Evolutionary conservation across 2,113 vertebrate species (phyloP).

Genomic region (Rhizomys pruinosus): DNA sequence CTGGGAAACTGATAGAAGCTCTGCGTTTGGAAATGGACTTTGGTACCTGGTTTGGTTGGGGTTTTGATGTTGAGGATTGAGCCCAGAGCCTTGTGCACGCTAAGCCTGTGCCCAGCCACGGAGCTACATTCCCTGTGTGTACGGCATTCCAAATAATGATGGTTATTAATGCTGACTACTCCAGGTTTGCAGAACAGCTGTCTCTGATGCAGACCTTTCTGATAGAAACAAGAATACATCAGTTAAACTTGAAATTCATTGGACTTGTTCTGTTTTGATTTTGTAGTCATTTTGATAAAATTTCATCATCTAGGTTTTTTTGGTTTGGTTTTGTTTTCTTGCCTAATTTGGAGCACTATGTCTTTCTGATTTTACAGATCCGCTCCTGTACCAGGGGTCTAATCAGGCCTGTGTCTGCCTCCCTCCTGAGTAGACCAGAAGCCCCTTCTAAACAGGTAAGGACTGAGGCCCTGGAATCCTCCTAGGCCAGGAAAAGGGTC

Average conservation of each 20-base stretch:
- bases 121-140: neutral
- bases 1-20: neutral
- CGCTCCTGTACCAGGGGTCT: slow-evolving; percentile 86
- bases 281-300: neutral
- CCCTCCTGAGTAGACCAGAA: slow-evolving; percentile 83
- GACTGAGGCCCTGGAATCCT: neutral
- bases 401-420: slow-evolving; percentile 84
- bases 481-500: neutral
- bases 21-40: slow-evolving; percentile 33
- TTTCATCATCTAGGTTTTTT: neutral
- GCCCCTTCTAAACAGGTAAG: slow-evolving; percentile 81
- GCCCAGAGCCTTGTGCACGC: neutral
- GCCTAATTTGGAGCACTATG: neutral
- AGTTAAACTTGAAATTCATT: slow-evolving; percentile 19
- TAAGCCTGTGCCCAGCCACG: neutral
- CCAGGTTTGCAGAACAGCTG: neutral
- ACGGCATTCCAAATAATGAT: neutral
- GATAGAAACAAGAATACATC: slow-evolving; percentile 5
- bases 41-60: neutral
- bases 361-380: slow-evolving; percentile 79
- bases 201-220: neutral
- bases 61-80: neutral
- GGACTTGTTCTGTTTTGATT: neutral
- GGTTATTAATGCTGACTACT: neutral
- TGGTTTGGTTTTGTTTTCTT: neutral